These are phyloP conservation scores for Bagarius yarrelli DNA, from an alignment of 2,113 vertebrate genomes.

Conservation along the genomic window DNA sequence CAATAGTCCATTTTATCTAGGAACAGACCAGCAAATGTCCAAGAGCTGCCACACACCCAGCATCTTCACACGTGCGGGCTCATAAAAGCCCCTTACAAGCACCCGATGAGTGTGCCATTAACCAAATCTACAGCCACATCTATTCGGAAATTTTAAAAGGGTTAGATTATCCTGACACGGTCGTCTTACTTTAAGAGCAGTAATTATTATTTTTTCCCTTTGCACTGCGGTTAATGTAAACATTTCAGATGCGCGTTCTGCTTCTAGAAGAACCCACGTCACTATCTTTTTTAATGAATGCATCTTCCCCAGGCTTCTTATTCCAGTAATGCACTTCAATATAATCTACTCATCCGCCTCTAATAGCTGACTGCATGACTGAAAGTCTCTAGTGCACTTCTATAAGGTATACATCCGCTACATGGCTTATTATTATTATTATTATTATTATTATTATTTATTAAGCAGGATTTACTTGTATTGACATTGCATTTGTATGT, in stretches of 20 bases:
- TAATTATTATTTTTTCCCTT: not conserved
- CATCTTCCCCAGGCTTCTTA: not conserved
- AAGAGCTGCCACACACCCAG: constrained; percentile 9
- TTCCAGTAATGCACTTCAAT: constrained; percentile 4
- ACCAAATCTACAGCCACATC: not conserved
- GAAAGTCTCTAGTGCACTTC: not conserved
- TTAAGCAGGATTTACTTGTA: constrained; percentile 42
- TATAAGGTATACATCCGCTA: constrained; percentile 12
- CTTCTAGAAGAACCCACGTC: not conserved
- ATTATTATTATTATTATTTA: not conserved
- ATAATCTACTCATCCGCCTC: constrained; percentile 8
- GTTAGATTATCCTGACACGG: not conserved
- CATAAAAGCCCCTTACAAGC: constrained; percentile 1
- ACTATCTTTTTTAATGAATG: not conserved
- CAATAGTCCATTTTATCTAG: not conserved
- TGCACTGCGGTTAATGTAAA: not conserved
- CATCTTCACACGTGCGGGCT: not conserved
- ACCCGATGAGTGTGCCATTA: not conserved
- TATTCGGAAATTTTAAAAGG: not conserved
- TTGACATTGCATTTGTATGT: constrained; percentile 32
- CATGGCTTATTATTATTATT: not conserved
- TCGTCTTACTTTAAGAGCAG: not conserved
- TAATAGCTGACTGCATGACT: constrained; percentile 2
- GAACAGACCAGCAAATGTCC: constrained; percentile 1
- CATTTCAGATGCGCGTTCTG: not conserved